Conservation (phyloP, 2,797 vertebrate genomes). For the Selene dorsalis region DNA sequence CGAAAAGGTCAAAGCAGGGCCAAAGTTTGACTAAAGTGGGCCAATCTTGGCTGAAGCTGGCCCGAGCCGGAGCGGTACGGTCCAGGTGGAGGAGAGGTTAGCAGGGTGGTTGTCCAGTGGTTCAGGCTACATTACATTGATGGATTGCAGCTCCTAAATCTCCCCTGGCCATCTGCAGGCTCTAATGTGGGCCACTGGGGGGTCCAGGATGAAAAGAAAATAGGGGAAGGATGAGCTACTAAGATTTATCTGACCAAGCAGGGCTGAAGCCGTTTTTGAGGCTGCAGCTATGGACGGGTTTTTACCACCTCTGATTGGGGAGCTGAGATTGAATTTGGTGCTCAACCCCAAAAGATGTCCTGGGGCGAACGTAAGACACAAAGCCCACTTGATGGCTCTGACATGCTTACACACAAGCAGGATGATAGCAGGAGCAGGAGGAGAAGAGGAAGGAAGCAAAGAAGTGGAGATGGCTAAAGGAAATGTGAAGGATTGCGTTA, state of each 20-base stretch:
- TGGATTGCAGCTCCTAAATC: slow-evolving; percentile 83
- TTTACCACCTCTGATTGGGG: slow-evolving; percentile 80
- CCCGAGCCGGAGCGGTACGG: slow-evolving; percentile 38
- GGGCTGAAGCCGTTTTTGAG: slow-evolving; percentile 59
- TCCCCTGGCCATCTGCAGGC: slow-evolving; percentile 81
- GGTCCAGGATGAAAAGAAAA: slow-evolving; percentile 79
- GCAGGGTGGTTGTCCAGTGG: slow-evolving; percentile 67
- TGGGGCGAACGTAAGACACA: slow-evolving; percentile 74
- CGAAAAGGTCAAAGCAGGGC: slow-evolving; percentile 33
- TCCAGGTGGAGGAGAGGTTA: slow-evolving; percentile 76
- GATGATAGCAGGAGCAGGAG: slow-evolving; percentile 39
- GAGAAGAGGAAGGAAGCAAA: slow-evolving; percentile 53
- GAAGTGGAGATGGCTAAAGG: slow-evolving; percentile 53
- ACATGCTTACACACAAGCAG: slow-evolving; percentile 63
- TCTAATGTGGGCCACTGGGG: slow-evolving; percentile 82
- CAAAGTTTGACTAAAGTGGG: slow-evolving; percentile 66
- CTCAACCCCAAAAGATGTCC: slow-evolving; percentile 76
- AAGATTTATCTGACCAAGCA: slow-evolving; percentile 80
- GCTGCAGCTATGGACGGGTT: slow-evolving; percentile 59
- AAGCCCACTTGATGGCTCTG: slow-evolving; percentile 72
- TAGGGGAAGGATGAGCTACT: slow-evolving; percentile 79
- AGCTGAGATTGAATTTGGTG: slow-evolving; percentile 78
- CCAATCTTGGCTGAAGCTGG: slow-evolving; percentile 52
- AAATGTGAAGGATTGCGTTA: slow-evolving; percentile 72
- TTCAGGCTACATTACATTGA: slow-evolving; percentile 78